phyloP scores from a whole-genome alignment of 2,113 vertebrate species.

The Grammomys surdaster region DNA sequence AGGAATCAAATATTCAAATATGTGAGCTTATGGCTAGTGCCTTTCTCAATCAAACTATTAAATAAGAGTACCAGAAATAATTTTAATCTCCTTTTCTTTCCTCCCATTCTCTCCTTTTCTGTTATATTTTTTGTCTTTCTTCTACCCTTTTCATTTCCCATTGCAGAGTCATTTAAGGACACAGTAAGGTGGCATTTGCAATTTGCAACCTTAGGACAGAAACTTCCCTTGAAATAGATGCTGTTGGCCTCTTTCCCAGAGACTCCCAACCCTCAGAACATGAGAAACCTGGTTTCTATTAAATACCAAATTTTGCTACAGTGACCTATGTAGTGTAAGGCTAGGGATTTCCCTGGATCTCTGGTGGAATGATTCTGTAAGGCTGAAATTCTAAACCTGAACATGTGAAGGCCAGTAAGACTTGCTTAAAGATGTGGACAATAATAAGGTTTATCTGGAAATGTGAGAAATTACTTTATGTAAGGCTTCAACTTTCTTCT shows the following conservation, averaged over 20 bases:
- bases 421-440: not conserved
- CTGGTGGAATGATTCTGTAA: slow-evolving; percentile 8
- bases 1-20: not conserved
- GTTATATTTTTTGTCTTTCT: rapidly evolving
- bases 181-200: not conserved
- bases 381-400: not conserved
- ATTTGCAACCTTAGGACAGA: not conserved
- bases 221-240: not conserved
- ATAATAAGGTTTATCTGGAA: not conserved
- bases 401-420: not conserved
- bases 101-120: not conserved
- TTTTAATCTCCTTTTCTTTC: not conserved
- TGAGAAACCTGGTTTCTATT: not conserved
- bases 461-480: not conserved
- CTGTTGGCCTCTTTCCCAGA: not conserved
- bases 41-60: not conserved
- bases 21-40: not conserved
- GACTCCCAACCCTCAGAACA: slow-evolving; percentile 3
- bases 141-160: not conserved
- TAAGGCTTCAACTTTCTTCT: not conserved
- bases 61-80: not conserved
- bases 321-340: not conserved
- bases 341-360: slow-evolving; percentile 18
- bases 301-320: slow-evolving; percentile 11
- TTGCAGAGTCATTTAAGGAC: not conserved